Evolutionary conservation across 2,888 invertebrate species (phyloP), one percentile per base, ranked within the genome.

Genomic region (Drosophila maculinotata): DNA sequence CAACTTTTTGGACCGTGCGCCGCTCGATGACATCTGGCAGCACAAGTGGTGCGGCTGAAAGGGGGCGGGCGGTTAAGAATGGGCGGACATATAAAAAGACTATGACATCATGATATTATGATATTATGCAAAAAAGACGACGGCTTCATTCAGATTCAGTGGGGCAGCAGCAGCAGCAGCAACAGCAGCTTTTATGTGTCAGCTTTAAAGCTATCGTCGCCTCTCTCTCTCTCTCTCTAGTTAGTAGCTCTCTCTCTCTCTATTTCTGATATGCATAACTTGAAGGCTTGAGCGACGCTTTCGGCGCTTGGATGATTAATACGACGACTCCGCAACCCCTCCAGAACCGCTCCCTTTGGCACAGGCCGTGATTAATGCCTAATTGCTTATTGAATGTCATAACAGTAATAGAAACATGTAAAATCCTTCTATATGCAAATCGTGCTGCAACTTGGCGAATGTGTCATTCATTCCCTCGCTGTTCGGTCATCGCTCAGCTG

Each of bases 351-450:
- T 15, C 36, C 2, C 39, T 66, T 51, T 51, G 53, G 49, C 67
- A 52, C 47, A 49, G 60, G 67, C 75, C 64, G 62, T 82, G 85
- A 85, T 82, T 85, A 82, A 82, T 85, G 79, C 68, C 79, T 79
- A 85, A 82, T 82, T 82, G 81, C 82, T 79, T 67, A 69, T 72
- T 85, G 85, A 82, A 85, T 82, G 81, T 79, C 85, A 85, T 70
- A 85, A 85, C 82, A 85, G 81, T 85, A 82, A 85, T 82, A 58
- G 64, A 63, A 60, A 59, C 59, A 79, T 56, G 62, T 42, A 35
- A 82, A 81, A 84, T 81, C 81, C 84, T 84, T 82, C 69, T 63
- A 67, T 67, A 70, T 79, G 79, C 82, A 77, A 77, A 78, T 77
- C 44, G 42, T 30, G 14, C 44, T 45, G 63, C 51, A 44, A 41